Evolutionary conservation across 2,888 invertebrate species (phyloP).

Genomic region (Anagyrus pseudococci): DNA sequence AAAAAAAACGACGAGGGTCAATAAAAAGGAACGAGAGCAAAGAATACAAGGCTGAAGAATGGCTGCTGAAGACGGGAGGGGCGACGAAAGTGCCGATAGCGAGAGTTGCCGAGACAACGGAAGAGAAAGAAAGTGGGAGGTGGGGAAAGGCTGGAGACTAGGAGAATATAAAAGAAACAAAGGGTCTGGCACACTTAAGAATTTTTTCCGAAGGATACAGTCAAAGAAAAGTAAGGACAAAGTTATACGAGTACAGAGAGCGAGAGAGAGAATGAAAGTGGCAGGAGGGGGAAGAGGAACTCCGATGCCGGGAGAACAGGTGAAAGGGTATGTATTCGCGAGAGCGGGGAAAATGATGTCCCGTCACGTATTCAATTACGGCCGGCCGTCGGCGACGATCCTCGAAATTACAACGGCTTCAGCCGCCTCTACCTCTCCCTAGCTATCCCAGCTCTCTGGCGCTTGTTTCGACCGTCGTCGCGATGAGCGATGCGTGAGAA

Average conservation of each 20-base stretch:
- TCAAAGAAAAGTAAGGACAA: not conserved
- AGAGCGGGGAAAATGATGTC: conserved; percentile 46
- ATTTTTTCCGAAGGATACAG: not conserved
- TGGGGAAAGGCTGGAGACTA: not conserved
- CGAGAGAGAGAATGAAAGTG: not conserved
- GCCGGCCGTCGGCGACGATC: conserved; percentile 40
- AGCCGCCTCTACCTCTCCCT: not conserved
- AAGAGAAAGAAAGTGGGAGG: not conserved
- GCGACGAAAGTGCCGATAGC: too few species aligned
- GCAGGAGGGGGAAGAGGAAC: conserved; percentile 1
- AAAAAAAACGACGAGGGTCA: too few species aligned
- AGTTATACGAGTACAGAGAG: too few species aligned
- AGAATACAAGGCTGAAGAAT: too few species aligned
- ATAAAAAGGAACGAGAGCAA: too few species aligned
- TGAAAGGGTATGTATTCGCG: conserved; percentile 13
- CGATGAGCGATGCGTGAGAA: conserved; percentile 27
- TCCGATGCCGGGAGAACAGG: too few species aligned
- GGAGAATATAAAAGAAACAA: not conserved
- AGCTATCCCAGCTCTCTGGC: conserved; percentile 9
- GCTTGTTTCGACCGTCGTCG: too few species aligned
- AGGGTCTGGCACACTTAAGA: not conserved
- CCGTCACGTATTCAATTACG: conserved; percentile 56
- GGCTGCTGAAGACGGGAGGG: too few species aligned
- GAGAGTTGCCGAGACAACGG: too few species aligned
- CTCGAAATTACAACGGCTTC: conserved; percentile 45